Base-by-base conservation (phyloP, 2,888 invertebrate genomes). In the Epiperipatus broadwayi region DNA sequence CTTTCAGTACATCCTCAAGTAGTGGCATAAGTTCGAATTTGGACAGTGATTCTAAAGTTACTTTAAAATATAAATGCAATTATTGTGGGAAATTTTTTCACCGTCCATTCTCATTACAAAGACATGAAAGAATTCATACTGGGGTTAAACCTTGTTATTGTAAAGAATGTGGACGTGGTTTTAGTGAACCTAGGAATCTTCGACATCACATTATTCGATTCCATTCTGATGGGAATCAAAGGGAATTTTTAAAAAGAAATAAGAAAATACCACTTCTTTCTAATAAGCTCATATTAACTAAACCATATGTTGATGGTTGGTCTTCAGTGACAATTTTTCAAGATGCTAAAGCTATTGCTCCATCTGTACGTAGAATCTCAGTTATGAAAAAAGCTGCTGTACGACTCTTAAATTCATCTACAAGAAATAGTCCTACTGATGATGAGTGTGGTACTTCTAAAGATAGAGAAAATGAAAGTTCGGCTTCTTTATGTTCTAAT, bases 91-190 rank as follows among this genome's bases (percentile, higher is more conserved):
- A 58, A 44, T 48, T 52, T 12, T 60, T 60, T 43, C 54, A 52
- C 40, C 47, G 55, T 8, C 49, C 53, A 37, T 57, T 53, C 40
- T 53, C 53, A 10, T 49, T 60, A 8, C 53, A 56, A 42, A 52
- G 59, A 18, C 60, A 60, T 43, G 55, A 57, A 46, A 49, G 57
- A 20, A 53, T 58, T 30, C 59, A 60, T 43, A 57, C 55, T 12
- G 56, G 56, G 19, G 53, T 55, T 35, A 55, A 55, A 41, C 52
- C 53, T 4, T 58, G 58, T 41, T 53, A 50, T 42, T 57, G 58
- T 44, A 50, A 52, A 39, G 50, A 52, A 30, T 59, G 59, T 47
- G 56, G 59, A 8, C 49, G 53, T 37, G 56, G 56, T n/a, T 59
- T 59, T 43, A 53, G 51, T 31, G 58, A 58, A 40, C 50, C 53